Base-by-base conservation (phyloP, 2,797 vertebrate genomes). In the Labeo calbasu region DNA sequence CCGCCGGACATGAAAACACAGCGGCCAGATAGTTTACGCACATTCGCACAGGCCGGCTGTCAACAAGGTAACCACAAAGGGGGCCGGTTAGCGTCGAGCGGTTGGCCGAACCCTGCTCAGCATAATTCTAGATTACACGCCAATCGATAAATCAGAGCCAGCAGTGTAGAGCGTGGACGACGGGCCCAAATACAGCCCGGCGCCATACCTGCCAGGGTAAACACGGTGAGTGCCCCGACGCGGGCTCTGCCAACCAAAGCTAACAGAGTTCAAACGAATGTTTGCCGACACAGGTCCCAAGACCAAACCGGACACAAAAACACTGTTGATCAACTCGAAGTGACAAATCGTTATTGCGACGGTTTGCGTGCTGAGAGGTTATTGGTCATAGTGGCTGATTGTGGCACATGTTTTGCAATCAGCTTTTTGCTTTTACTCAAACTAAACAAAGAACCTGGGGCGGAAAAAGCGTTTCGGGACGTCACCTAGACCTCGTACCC, bases 21-120 rank as follows among this genome's bases (percentile, higher is more conserved):
- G 77, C 28, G 28, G 87, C 2, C 36, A 13, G 40, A 73, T 46
- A 61, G 51, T 55, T 71, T 79, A 85, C 84, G 91, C 90, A 88
- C 88, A 91, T 82, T 83, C 36, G 19, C 15, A 8, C 57, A 14
- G 13, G 82, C 40, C 81, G 59, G 72, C 88, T 86, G 89, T 91
- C 89, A 90, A 86, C 84, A 81, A 88, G 86, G 68, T 88, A 88
- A 93, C 92, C 91, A 88, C 93, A 95, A 92, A 87, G 81, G 84
- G 86, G 83, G 91, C 81, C 61, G 7, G 92, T 91, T 93, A 93
- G 95, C 94, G 94, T 87, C 94, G 94, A 93, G 87, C 79, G 87
- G 83, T 91, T 92, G 94, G 90, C 90, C 90, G 91, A 93, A 93
- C 91, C 92, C 85, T 90, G 91, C 88, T 93, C 91, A 86, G 92